A percentile compares a stretch with the other conserved stretches of the same genome.
These are phyloP conservation scores for Gallinago media DNA, from an alignment of 2,113 vertebrate species.

Conservation along the genomic window DNA sequence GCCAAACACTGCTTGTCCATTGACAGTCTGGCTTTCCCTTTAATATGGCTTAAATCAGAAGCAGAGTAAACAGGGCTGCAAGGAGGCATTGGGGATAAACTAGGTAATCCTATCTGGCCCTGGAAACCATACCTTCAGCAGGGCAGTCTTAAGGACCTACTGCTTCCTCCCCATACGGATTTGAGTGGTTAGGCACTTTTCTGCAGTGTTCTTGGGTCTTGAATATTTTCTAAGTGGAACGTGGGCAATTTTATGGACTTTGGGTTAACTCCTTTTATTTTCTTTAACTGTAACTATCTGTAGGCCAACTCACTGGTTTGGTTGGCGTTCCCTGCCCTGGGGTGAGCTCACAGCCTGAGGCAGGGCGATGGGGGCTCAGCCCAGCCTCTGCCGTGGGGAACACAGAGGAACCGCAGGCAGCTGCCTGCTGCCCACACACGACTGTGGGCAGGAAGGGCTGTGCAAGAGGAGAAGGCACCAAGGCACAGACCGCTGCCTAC, in stretches of 20 bases:
- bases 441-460: background rate
- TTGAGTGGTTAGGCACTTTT: background rate
- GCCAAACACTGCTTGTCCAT: background rate
- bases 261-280: background rate
- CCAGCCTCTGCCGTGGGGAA: background rate
- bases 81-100: background rate
- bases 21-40: background rate
- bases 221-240: background rate
- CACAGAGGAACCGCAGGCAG: background rate
- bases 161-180: background rate
- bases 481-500: background rate
- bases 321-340: accelerated
- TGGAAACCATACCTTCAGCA: background rate
- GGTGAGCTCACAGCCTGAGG: background rate
- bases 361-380: background rate
- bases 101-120: background rate
- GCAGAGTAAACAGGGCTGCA: background rate
- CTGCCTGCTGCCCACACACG: accelerated
- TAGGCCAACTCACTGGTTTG: background rate
- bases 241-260: background rate
- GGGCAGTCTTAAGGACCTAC: background rate
- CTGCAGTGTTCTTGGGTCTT: background rate
- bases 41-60: background rate
- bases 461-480: too few species aligned
- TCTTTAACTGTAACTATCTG: background rate